Conservation (phyloP, 2,113 vertebrate genomes). For the Microtus montanus region DNA sequence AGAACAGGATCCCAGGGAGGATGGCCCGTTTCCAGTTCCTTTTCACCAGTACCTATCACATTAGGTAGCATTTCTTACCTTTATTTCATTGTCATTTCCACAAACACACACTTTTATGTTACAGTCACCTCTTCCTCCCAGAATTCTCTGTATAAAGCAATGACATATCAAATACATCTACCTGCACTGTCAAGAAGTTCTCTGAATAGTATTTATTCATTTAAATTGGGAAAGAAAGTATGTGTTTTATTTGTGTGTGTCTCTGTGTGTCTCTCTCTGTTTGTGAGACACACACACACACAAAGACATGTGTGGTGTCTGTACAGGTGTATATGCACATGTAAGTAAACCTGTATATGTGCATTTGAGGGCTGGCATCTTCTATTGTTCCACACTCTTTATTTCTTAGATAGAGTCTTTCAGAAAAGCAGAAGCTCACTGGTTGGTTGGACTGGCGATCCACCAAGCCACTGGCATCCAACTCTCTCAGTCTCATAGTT, state of each 20-base stretch:
- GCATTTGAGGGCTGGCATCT: not conserved
- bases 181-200: not conserved
- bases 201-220: not conserved
- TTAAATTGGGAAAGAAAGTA: not conserved
- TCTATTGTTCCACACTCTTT: not conserved
- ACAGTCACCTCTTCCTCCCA: not conserved
- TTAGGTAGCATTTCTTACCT: not conserved
- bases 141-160: not conserved
- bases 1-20: not conserved
- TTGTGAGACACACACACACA: not conserved
- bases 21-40: not conserved
- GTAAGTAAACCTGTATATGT: not conserved
- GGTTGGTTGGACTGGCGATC: not conserved
- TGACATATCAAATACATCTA: not conserved
- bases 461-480: not conserved
- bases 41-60: not conserved
- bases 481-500: not conserved
- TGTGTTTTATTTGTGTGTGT: not conserved
- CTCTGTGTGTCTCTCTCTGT: not conserved
- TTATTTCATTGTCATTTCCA: conserved; percentile 23
- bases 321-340: not conserved
- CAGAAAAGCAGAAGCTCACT: not conserved
- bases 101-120: not conserved
- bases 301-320: not conserved
- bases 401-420: not conserved